phyloP scores from a whole-genome alignment of 2,888 invertebrate species.

The Polymixis lichenea region DNA sequence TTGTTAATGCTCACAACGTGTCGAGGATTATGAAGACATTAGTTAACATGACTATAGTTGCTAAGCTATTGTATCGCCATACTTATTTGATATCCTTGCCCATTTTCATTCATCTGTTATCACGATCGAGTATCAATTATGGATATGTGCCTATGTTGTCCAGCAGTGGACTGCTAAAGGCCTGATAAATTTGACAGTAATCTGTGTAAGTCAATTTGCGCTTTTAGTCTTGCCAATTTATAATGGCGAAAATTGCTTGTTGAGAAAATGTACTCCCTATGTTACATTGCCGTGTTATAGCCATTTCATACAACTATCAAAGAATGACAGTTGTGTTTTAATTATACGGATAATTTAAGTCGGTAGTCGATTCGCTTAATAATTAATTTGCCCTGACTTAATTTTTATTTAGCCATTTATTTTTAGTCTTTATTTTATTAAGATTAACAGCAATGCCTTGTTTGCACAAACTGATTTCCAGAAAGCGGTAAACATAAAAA shows the following conservation, averaged over 20 bases:
- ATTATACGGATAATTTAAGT: not conserved
- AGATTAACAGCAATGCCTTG: not conserved
- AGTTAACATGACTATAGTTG: not conserved
- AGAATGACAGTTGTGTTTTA: not conserved
- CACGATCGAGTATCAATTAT: not conserved
- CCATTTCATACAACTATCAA: not conserved
- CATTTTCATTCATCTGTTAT: not conserved
- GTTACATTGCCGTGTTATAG: too few relatives aligned
- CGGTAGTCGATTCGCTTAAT: not conserved
- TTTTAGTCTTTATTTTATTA: not conserved
- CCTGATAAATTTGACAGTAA: not conserved
- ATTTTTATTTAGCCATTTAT: not conserved
- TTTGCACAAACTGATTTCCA: not conserved
- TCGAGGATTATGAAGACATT: conserved; percentile 2
- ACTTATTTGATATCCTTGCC: not conserved
- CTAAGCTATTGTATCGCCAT: not conserved
- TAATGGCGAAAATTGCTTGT: too few relatives aligned
- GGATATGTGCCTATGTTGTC: not conserved
- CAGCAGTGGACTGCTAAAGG: not conserved
- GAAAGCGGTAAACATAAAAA: conserved; percentile 2
- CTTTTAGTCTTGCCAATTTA: too few relatives aligned
- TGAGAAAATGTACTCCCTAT: not conserved
- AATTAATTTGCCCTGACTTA: not conserved
- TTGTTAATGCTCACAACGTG: not conserved
- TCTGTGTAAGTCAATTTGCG: not conserved